Evolutionary conservation across 2,888 invertebrate species (phyloP), one percentile per base, ranked within the genome.

Genomic region (Morpho helenor): DNA sequence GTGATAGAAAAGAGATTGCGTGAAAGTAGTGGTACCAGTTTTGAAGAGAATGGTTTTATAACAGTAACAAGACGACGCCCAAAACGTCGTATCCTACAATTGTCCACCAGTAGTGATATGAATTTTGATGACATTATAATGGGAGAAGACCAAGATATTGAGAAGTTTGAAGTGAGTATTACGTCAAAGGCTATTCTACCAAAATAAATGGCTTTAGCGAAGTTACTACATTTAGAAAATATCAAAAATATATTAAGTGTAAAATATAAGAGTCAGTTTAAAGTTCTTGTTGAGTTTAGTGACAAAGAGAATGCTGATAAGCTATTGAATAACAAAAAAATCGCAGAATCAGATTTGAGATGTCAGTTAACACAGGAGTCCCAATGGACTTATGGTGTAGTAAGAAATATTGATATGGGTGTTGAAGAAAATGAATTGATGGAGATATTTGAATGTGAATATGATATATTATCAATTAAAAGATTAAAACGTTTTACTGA

Each of bases 221-320:
- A n/a, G n/a, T n/a, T n/a, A n/a, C n/a, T n/a, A n/a, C n/a, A n/a
- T n/a, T n/a, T n/a, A n/a, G n/a, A n/a, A n/a, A n/a, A n/a, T n/a
- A n/a, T n/a, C n/a, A n/a, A n/a, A n/a, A n/a, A n/a, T n/a, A n/a
- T n/a, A n/a, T n/a, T n/a, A n/a, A n/a, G n/a, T n/a, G 64, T 69
- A 9, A 66, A 65, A 45, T 67, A 62, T 40, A 66, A 62, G 57
- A 58, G 46, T 47, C 52, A 53, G 8, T 59, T 64, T 45, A 67
- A 63, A 55, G 54, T 62, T 10, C 41, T 64, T 9, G 54, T 69
- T 3, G 44, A 49, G 31, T 64, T 68, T 42, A 22, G 53, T 1
- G 49, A 56, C 8, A 47, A 58, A 47, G 55, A 62, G 48, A 43
- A 62, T 52, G 63, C 65, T 3, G 41, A 52, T 39, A 61, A 57